Evolutionary conservation across 37 sponge, comb jelly and placozoan genomes (phyloP).

Genomic region (Cladorhizidae sp.): DNA sequence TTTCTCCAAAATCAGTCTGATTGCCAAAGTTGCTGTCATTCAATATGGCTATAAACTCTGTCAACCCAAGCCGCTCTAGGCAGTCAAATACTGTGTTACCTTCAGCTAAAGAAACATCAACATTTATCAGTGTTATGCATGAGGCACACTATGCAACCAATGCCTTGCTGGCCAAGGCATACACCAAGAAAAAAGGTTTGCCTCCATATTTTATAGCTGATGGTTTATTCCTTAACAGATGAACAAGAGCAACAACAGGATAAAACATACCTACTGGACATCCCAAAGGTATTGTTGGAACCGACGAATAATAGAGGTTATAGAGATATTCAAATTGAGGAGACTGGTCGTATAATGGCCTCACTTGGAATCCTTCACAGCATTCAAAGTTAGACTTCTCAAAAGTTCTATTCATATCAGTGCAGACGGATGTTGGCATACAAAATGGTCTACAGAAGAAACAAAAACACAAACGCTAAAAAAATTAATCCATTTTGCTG

Average conservation of each 20-base stretch:
- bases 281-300: constrained; percentile 16
- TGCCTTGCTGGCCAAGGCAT: too few relatives aligned
- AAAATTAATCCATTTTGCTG: too few relatives aligned
- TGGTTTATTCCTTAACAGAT: too few relatives aligned
- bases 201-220: too few relatives aligned
- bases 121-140: too few relatives aligned
- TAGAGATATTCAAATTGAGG: neutral
- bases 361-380: constrained; percentile 38
- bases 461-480: too few relatives aligned
- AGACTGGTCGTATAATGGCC: neutral
- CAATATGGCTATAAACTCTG: constrained; percentile 28
- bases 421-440: constrained; percentile 14
- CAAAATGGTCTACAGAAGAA: constrained; percentile 10
- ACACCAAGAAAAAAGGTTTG: too few relatives aligned
- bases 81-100: constrained; percentile 37
- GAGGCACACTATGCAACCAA: too few relatives aligned
- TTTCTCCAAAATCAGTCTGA: neutral
- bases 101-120: constrained; percentile 19
- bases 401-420: constrained; percentile 6
- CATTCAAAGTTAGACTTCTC: constrained; percentile 19
- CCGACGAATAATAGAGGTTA: neutral
- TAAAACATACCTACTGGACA: constrained; percentile 36
- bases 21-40: neutral
- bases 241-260: too few relatives aligned
- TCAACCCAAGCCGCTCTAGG: constrained; percentile 26